A percentile compares a stretch with the other conserved stretches of the same genome.
Conservation (phyloP, 2,888 invertebrate genomes). For the Drepanosiphum platanoidis region DNA sequence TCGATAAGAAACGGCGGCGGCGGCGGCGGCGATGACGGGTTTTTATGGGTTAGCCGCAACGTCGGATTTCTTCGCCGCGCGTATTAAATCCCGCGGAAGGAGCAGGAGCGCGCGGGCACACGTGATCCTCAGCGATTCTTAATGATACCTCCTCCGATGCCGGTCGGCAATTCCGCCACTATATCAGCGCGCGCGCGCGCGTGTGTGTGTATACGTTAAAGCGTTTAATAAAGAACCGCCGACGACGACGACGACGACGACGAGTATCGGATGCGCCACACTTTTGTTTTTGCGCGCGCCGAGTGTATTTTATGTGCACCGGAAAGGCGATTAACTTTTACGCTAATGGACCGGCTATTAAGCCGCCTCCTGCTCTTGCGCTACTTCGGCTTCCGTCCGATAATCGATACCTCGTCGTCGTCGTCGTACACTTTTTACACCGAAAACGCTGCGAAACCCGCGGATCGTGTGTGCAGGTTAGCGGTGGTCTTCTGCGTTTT, state of each 20-base stretch:
- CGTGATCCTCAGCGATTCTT: conserved; percentile 60
- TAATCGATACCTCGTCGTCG: conserved; percentile 49
- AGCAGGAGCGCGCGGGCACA: conserved; percentile 17
- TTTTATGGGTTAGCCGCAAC: conserved; percentile 29
- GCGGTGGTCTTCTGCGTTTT: background rate
- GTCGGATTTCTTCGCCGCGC: background rate
- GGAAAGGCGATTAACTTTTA: conserved; percentile 59
- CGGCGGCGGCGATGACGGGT: conserved; percentile 32
- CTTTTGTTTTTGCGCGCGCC: conserved; percentile 57
- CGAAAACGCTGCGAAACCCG: background rate
- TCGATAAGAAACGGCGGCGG: conserved; percentile 41
- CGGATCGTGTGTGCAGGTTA: background rate
- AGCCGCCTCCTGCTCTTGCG: background rate
- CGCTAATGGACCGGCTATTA: conserved; percentile 62
- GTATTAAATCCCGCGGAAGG: conserved; percentile 23
- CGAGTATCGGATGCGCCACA: conserved; percentile 51
- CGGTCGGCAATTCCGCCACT: background rate
- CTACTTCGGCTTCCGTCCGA: background rate
- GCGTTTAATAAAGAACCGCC: conserved; percentile 60
- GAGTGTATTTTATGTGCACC: conserved; percentile 59
- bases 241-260: background rate
- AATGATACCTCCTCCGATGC: conserved; percentile 42
- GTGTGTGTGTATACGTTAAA: background rate
- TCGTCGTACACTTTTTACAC: conserved; percentile 34
- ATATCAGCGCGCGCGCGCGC: background rate